Percentiles rank a stretch among this genome's conserved stretches.
Conservation (phyloP, 2,113 vertebrate species). For the Heterocephalus glaber region DNA sequence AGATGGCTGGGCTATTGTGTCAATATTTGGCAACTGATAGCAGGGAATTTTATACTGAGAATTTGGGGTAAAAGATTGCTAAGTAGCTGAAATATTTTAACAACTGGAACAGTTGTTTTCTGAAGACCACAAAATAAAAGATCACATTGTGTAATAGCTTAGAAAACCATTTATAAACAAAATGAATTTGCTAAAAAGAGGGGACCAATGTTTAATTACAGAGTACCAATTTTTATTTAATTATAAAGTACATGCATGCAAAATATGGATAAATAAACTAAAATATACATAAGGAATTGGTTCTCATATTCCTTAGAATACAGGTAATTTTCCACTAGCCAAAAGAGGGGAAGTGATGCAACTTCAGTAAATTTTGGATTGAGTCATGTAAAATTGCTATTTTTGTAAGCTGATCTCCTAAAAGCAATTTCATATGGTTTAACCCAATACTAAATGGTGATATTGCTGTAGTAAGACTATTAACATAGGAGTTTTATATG, state of each 20-base stretch:
- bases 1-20: not conserved
- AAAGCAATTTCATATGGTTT: not conserved
- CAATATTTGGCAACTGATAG: not conserved
- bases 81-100: constrained; percentile 1
- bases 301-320: not conserved
- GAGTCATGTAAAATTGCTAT: not conserved
- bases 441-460: not conserved
- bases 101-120: not conserved
- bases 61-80: not conserved
- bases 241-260: not conserved
- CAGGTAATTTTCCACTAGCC: not conserved
- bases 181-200: not conserved
- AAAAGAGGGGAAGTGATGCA: not conserved
- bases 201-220: not conserved
- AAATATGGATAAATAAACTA: not conserved
- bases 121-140: not conserved
- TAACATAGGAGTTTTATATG: not conserved
- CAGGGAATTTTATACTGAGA: not conserved
- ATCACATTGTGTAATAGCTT: not conserved
- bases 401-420: not conserved
- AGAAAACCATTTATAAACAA: not conserved
- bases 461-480: not conserved
- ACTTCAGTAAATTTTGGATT: not conserved
- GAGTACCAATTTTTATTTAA: not conserved
- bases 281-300: not conserved